Evolutionary conservation across 23 tunicate species (phyloP).

Genomic region (Phallusia fumigata): DNA sequence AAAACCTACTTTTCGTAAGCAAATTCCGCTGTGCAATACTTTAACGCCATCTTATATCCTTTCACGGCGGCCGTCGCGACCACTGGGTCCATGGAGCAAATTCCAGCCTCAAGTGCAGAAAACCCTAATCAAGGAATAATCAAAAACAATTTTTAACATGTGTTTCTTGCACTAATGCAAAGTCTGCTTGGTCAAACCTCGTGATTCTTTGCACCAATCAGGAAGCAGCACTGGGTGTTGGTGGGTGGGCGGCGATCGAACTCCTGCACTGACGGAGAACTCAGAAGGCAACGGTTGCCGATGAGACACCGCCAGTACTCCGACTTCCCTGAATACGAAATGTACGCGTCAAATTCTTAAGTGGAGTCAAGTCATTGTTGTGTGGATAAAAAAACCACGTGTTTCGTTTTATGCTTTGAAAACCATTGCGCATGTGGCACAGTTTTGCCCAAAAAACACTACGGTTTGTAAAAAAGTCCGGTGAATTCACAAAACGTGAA

Average conservation of each 20-base stretch:
- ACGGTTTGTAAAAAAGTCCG: no score
- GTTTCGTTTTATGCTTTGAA: no score
- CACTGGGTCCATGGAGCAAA: slow-evolving; percentile 2
- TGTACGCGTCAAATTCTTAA: background rate
- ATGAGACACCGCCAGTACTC: slow-evolving; percentile 1
- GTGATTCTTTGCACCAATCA: background rate
- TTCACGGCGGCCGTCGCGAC: background rate
- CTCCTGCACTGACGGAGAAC: background rate
- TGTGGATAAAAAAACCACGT: no score
- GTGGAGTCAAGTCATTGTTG: no score
- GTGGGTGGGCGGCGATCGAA: background rate
- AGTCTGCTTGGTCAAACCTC: background rate
- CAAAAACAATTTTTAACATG: no score
- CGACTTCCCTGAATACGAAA: background rate
- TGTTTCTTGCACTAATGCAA: no score
- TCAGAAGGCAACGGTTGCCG: background rate
- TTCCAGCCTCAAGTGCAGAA: background rate
- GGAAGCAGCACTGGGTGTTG: background rate
- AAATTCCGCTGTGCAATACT: background rate
- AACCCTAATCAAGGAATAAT: background rate
- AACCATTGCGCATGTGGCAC: no score
- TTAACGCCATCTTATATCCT: background rate
- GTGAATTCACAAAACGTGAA: no score
- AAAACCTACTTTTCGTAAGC: background rate
- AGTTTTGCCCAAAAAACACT: no score